Evolutionary conservation across 2,888 invertebrate genomes (phyloP).

Genomic region (Deroplatys truncata): DNA sequence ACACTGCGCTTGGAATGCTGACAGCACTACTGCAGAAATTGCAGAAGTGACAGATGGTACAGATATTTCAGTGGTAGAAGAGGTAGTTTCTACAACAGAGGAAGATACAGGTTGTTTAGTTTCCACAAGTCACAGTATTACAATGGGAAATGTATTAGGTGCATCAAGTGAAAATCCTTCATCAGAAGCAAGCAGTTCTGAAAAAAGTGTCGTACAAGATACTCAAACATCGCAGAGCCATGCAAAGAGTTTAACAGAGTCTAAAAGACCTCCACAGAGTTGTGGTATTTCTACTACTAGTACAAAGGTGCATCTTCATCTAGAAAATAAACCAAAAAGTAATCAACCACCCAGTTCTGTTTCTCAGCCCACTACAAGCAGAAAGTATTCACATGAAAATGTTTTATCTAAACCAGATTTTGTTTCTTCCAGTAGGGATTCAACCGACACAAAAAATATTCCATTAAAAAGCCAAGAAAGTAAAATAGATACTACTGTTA

Average conservation of each 20-base stretch:
- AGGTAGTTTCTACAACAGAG: neutral
- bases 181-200: neutral
- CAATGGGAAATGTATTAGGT: neutral
- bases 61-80: neutral
- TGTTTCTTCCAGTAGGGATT: conserved; percentile 5
- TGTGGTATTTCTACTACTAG: conserved; percentile 7
- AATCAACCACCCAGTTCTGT: neutral
- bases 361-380: neutral
- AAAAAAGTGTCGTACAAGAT: neutral
- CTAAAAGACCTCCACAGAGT: neutral
- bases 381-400: neutral
- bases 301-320: neutral
- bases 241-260: neutral
- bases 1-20: neutral
- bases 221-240: neutral
- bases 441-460: neutral
- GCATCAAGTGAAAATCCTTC: neutral
- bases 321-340: neutral
- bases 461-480: neutral
- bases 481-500: neutral
- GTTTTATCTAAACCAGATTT: neutral
- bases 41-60: neutral
- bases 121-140: neutral
- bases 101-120: neutral
- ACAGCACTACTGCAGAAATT: neutral